These are phyloP conservation scores for Andricus grossulariae DNA, from an alignment of 1,140 invertebrate genomes.

Conservation along the genomic window DNA sequence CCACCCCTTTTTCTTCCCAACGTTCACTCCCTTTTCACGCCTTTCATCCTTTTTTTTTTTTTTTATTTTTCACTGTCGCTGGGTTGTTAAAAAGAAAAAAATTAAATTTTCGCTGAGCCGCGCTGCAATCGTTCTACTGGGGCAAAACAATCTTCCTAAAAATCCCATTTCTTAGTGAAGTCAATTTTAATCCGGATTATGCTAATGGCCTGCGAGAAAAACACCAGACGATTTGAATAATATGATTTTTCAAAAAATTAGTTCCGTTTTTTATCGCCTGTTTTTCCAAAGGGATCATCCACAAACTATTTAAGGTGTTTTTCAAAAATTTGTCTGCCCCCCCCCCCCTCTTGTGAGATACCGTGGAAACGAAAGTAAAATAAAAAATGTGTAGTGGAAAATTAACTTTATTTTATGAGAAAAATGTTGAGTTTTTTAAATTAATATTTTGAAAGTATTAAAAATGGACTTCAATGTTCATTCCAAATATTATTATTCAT, in stretches of 20 bases:
- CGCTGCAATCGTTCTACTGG: not conserved
- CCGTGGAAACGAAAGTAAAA: no score
- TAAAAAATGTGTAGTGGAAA: no score
- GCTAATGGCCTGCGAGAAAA: not conserved
- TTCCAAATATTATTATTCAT: no score
- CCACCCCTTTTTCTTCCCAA: slow-evolving; percentile 1
- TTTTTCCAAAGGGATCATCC: not conserved
- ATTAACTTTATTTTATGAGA: no score
- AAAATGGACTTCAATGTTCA: no score
- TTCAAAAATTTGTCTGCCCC: no score
- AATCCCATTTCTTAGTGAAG: not conserved
- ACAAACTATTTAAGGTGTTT: no score
- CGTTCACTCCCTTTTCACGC: slow-evolving; percentile 25
- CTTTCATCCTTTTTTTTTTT: not conserved
- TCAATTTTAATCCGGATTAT: slow-evolving; percentile 14
- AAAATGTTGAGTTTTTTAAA: no score
- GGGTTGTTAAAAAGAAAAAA: slow-evolving; percentile 7
- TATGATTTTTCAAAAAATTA: no score
- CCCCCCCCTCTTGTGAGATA: no score
- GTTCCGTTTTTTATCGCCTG: not conserved
- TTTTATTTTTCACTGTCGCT: slow-evolving; percentile 21
- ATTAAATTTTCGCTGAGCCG: slow-evolving; percentile 12
- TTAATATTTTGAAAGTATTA: no score
- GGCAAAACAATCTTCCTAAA: not conserved
- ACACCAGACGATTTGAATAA: not conserved